Percentiles rank a stretch among this genome's conserved stretches.
Evolutionary conservation across 2,797 vertebrate species (phyloP).

Genomic region (Cephalopachus bancanus): DNA sequence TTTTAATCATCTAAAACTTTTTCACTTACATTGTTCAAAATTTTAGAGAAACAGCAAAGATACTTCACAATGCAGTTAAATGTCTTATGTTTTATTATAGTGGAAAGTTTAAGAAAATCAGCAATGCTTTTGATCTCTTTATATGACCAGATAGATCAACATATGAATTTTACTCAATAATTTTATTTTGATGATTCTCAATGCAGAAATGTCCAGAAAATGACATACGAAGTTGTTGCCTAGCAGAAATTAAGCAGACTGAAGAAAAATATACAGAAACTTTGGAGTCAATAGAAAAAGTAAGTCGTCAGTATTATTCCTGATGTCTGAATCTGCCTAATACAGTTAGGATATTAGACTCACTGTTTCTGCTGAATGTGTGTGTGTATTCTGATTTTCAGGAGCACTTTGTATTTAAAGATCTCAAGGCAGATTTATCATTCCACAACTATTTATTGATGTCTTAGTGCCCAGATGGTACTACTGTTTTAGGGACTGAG

Average conservation of each 20-base stretch:
- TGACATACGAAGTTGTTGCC: slow-evolving; percentile 97
- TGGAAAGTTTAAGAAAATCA: slow-evolving; percentile 65
- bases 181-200: slow-evolving; percentile 78
- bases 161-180: slow-evolving; percentile 67
- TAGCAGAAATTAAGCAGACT: slow-evolving; percentile 97
- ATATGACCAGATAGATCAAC: slow-evolving; percentile 70
- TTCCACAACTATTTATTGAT: background rate
- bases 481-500: background rate
- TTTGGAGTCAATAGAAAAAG: slow-evolving; percentile 98
- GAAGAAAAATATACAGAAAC: slow-evolving; percentile 99
- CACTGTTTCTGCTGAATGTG: background rate
- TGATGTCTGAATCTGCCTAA: background rate
- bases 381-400: background rate
- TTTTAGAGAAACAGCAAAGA: background rate
- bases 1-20: slow-evolving; percentile 54
- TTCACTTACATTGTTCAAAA: background rate
- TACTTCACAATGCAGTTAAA: background rate
- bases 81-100: slow-evolving; percentile 41
- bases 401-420: background rate
- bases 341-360: background rate
- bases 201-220: slow-evolving; percentile 95
- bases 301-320: slow-evolving; percentile 82
- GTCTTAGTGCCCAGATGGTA: background rate
- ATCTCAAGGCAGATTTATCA: background rate
- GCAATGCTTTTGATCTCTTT: slow-evolving; percentile 72